Evolutionary conservation across 2,888 invertebrate genomes (phyloP).

Genomic region (Parelbella ahira): DNA sequence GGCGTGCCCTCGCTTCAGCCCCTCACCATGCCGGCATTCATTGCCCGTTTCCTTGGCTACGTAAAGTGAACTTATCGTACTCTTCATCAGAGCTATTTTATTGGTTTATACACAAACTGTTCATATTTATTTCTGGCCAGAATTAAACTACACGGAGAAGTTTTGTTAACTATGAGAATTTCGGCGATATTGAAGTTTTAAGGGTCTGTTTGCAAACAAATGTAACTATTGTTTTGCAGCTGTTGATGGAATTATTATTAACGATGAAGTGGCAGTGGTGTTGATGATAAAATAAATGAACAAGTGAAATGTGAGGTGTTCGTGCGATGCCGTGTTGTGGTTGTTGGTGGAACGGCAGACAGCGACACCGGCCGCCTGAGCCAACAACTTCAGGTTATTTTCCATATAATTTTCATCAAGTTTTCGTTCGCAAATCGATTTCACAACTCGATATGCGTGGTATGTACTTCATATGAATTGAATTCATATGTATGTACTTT

Average conservation of each 20-base stretch:
- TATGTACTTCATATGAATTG: too few relatives aligned
- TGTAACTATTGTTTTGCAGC: too few relatives aligned
- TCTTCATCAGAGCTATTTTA: too few relatives aligned
- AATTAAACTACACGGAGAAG: too few relatives aligned
- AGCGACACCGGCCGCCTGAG: constrained; percentile 72
- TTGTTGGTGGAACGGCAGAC: constrained; percentile 76
- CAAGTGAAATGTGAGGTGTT: constrained; percentile 27
- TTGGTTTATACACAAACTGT: too few relatives aligned
- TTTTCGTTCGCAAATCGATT: constrained; percentile 7
- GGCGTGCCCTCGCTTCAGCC: constrained; percentile 40
- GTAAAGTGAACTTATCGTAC: constrained; percentile 38
- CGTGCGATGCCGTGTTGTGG: constrained; percentile 69
- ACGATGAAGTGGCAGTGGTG: too few relatives aligned
- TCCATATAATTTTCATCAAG: constrained; percentile 14
- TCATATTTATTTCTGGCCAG: too few relatives aligned
- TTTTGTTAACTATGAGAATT: constrained; percentile 1
- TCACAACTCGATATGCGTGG: not conserved
- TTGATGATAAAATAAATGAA: too few relatives aligned
- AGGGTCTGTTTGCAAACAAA: constrained; percentile 5
- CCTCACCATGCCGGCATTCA: constrained; percentile 36
- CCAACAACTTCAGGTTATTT: constrained; percentile 55
- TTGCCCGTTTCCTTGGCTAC: constrained; percentile 35
- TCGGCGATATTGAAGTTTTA: not conserved
- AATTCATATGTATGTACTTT: too few relatives aligned
- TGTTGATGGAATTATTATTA: too few relatives aligned